These are phyloP conservation scores for Koerneria pararmatus DNA, from an alignment of 2,888 invertebrate genomes.

Conservation along the genomic window DNA sequence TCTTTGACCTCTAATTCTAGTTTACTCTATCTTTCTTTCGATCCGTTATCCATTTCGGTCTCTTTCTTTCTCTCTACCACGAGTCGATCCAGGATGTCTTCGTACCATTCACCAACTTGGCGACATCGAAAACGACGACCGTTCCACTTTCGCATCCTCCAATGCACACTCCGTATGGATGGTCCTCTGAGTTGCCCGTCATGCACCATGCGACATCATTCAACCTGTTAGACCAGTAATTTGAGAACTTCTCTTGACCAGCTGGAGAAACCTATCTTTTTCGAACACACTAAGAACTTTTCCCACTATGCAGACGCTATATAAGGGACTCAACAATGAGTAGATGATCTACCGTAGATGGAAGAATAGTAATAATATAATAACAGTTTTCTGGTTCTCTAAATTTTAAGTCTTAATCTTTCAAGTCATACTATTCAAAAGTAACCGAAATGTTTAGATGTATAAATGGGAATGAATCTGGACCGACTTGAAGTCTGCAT, in stretches of 20 bases:
- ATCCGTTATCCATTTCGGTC: too few relatives aligned
- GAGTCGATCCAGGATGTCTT: neutral
- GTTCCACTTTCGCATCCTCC: conserved; percentile 33
- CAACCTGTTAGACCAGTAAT: conserved; percentile 23
- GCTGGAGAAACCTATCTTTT: neutral
- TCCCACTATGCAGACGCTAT: too few relatives aligned
- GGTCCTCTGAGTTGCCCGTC: conserved; percentile 25
- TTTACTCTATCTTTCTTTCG: too few relatives aligned
- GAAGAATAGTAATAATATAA: neutral
- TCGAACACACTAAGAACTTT: too few relatives aligned
- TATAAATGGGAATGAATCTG: too few relatives aligned
- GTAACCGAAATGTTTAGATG: neutral
- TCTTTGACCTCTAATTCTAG: too few relatives aligned
- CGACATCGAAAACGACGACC: conserved; percentile 31
- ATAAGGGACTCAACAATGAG: neutral
- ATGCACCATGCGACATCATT: conserved; percentile 29
- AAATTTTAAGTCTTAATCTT: neutral
- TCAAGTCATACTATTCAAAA: neutral
- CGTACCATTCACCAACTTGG: conserved; percentile 25
- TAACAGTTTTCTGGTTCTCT: neutral
- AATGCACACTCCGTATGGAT: conserved; percentile 28
- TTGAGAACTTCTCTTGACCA: too few relatives aligned
- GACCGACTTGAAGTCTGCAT: conserved; percentile 21
- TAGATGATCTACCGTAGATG: neutral
- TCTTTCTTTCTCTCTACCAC: neutral